Evolutionary conservation across 2,113 vertebrate species (phyloP), one percentile per base, ranked within the genome.

Genomic region (Mystacornis crossleyi): DNA sequence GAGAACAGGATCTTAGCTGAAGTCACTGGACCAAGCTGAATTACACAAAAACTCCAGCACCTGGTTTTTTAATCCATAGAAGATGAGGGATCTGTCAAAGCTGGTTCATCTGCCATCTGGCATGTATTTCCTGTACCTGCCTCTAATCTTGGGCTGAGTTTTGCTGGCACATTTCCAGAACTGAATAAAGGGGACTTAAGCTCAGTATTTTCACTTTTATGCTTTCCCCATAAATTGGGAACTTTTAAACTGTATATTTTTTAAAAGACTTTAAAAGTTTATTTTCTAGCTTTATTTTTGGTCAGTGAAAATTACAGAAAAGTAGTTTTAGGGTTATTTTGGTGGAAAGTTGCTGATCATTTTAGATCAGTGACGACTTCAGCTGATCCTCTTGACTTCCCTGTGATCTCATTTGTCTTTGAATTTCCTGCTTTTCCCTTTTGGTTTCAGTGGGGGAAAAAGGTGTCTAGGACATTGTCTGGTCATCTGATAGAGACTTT

Each of bases 51-150:
- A 67, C 17, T 33, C 43, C 89, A 94, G 81, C 94, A 95, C 91
- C 91, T 95, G 91, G 55, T 79, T 94, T 91, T 89, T 55, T 96
- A 91, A 95, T 93, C 91, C 80, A 13, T 5, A 47, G 80, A 77
- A 85, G 81, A 94, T 60, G 31, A 81, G 57, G 43, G 48, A 81
- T 89, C 64, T 95, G 82, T 84, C 60, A 74, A 71, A 86, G 20
- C 61, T 74, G 80, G 80, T 43, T 91, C 75, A 74, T 92, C 86
- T 86, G 81, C 86, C 83, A 95, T 92, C 93, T 96, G 86, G 89
- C 83, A 54, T 0, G 2, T 48, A 55, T 89, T 91, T 86, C 60
- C 55, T 78, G 18, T 89, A 92, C 74, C 83, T 95, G 71, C 18
- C 55, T 90, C 58, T 81, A 77, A 90, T 77, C 79, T 38, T 36